A percentile compares a stretch with the other conserved stretches of the same genome.
These are phyloP conservation scores for Phrynocephalus vlangalii DNA, from an alignment of 2,797 vertebrate species.

Conservation along the genomic window DNA sequence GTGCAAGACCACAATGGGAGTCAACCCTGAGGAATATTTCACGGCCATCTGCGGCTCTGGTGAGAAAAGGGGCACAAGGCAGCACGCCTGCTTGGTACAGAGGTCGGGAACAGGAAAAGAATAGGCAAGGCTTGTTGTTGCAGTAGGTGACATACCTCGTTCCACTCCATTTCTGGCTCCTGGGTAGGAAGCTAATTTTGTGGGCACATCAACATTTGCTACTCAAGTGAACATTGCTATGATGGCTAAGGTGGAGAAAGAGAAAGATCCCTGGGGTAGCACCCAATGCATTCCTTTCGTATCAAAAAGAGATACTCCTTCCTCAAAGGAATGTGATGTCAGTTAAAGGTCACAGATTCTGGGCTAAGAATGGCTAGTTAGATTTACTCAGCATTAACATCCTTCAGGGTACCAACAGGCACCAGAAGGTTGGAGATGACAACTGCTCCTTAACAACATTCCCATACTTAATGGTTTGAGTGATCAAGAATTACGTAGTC, in stretches of 20 bases:
- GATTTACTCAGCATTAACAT: no score
- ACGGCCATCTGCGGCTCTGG: neutral
- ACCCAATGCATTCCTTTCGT: no score
- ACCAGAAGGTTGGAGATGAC: no score
- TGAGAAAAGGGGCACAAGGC: slow-evolving; percentile 14
- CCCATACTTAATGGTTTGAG: neutral
- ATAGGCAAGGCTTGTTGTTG: neutral
- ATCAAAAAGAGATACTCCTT: no score
- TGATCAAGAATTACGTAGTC: neutral
- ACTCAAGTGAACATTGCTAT: neutral
- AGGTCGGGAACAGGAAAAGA: neutral
- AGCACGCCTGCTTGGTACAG: neutral
- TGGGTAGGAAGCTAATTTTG: neutral
- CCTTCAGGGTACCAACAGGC: neutral
- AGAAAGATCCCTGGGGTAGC: neutral
- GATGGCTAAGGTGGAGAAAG: neutral
- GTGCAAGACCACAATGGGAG: neutral
- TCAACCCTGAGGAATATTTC: neutral
- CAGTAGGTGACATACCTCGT: fast-evolving
- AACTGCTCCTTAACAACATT: neutral
- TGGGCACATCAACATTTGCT: fast-evolving
- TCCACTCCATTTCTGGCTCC: neutral
- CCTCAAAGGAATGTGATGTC: no score
- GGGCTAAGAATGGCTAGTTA: no score
- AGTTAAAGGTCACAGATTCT: no score